Percentiles rank a stretch among this genome's conserved stretches.
Conservation (phyloP, 2,113 vertebrate genomes). For the Myrmecobius fasciatus region DNA sequence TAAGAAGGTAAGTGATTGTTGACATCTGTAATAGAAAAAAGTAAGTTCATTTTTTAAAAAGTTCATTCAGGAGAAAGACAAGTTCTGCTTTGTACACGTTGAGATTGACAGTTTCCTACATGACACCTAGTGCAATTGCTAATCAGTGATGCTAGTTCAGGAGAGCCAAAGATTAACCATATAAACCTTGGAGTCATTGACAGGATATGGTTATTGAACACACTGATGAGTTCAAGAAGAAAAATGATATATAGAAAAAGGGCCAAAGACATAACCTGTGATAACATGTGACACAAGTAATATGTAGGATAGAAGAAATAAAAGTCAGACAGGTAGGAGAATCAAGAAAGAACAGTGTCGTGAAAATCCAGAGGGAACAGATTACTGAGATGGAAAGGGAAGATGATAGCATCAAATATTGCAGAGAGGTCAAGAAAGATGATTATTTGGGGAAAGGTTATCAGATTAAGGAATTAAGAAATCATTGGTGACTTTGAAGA, state of each 20-base stretch:
- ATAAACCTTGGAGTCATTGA: background rate
- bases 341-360: background rate
- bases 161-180: background rate
- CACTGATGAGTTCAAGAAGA: background rate
- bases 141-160: background rate
- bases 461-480: background rate
- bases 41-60: background rate
- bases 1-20: background rate
- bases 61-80: background rate
- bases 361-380: background rate
- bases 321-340: background rate
- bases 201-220: background rate
- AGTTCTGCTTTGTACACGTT: background rate
- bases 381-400: background rate
- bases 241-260: background rate
- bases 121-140: background rate
- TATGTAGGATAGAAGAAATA: background rate
- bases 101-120: background rate
- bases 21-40: background rate
- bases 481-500: background rate
- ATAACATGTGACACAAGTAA: background rate
- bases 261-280: background rate
- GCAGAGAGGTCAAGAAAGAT: background rate
- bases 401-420: background rate
- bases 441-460: background rate